These are phyloP conservation scores for Chaetodon auriga DNA, from an alignment of 2,113 vertebrate species.

Conservation along the genomic window DNA sequence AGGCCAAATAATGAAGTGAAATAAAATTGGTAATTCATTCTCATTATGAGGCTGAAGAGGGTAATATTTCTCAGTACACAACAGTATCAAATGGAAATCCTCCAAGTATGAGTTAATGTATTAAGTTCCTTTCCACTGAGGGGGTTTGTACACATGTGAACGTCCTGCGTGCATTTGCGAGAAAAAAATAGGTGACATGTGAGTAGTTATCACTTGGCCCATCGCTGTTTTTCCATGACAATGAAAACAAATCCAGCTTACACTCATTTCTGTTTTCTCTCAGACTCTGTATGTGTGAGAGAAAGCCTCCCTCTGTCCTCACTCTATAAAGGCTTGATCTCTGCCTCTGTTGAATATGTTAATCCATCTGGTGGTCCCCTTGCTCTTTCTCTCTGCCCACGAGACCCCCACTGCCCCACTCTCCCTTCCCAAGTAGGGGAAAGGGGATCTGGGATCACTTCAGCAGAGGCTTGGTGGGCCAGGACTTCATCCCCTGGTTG, in stretches of 20 bases:
- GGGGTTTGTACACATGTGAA: conserved; percentile 28
- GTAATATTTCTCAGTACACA: neutral
- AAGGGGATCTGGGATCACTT: conserved; percentile 71
- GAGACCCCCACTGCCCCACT: conserved; percentile 78
- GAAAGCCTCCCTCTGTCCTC: conserved; percentile 78
- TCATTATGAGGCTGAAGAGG: too few species aligned
- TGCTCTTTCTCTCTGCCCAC: conserved; percentile 77
- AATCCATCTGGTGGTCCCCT: conserved; percentile 80
- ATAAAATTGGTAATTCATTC: too few species aligned
- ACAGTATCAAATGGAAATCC: neutral
- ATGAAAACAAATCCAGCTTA: conserved; percentile 80
- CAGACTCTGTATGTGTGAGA: conserved; percentile 68
- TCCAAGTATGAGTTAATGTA: neutral
- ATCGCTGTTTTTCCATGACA: conserved; percentile 77
- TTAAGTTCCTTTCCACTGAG: conserved; percentile 3
- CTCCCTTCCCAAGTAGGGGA: conserved; percentile 73
- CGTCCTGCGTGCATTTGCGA: conserved; percentile 27
- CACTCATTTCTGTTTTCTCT: conserved; percentile 79
- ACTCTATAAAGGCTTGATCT: conserved; percentile 85
- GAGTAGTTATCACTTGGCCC: conserved; percentile 68
- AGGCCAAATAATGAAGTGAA: too few species aligned
- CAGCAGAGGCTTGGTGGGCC: conserved; percentile 74
- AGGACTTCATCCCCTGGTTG: conserved; percentile 78
- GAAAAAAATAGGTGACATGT: conserved; percentile 36
- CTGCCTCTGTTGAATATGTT: conserved; percentile 87